phyloP scores from a whole-genome alignment of 2,888 invertebrate species.

The Hermodice carunculata region DNA sequence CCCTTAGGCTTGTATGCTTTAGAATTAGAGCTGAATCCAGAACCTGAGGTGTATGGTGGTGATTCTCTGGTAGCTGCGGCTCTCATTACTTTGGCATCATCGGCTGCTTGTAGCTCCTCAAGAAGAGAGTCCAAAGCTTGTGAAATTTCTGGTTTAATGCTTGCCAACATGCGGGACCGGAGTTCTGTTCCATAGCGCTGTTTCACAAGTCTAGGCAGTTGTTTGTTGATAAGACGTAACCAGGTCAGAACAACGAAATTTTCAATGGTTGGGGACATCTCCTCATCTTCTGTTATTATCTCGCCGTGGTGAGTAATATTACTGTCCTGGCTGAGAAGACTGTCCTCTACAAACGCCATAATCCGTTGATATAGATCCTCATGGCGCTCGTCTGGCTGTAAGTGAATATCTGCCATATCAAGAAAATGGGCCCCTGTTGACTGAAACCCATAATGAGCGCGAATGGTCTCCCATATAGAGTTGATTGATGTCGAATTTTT shows the following conservation, averaged over 20 bases:
- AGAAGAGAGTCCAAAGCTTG: neutral
- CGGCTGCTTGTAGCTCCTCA: neutral
- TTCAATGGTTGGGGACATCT: slow-evolving; percentile 37
- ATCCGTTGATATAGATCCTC: slow-evolving; percentile 43
- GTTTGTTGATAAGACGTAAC: slow-evolving; percentile 35
- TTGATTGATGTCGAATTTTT: slow-evolving; percentile 16
- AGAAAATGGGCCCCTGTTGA: slow-evolving; percentile 24
- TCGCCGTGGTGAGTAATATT: slow-evolving; percentile 36
- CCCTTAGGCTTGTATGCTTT: neutral
- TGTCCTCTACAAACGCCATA: slow-evolving; percentile 40
- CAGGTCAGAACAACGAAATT: slow-evolving; percentile 35
- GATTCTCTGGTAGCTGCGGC: neutral
- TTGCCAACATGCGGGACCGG: neutral
- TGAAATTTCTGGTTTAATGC: too few species aligned
- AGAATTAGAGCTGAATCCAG: too few species aligned
- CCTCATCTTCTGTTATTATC: slow-evolving; percentile 25
- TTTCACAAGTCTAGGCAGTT: slow-evolving; percentile 36
- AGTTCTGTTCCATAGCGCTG: slow-evolving; percentile 31
- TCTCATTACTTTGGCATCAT: neutral
- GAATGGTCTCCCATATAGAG: slow-evolving; percentile 21
- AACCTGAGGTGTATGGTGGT: neutral
- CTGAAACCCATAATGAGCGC: slow-evolving; percentile 26
- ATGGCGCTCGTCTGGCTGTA: slow-evolving; percentile 31
- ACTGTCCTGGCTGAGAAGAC: slow-evolving; percentile 24
- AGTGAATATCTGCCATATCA: slow-evolving; percentile 18